Evolutionary conservation across 2,113 vertebrate species (phyloP).

Genomic region (Cyprinodon tularosa): DNA sequence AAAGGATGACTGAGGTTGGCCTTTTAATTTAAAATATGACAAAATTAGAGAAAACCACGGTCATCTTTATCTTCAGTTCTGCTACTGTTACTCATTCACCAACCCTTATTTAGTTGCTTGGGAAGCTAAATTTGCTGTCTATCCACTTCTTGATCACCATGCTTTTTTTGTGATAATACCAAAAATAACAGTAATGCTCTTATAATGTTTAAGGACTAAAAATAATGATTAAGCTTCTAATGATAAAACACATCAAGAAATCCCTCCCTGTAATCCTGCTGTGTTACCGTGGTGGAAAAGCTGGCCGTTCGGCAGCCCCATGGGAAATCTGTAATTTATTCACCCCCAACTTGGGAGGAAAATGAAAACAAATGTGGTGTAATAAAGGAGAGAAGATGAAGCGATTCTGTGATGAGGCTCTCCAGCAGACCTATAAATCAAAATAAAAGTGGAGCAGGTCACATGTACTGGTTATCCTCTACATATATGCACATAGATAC

Average conservation of each 20-base stretch:
- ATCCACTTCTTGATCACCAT: conserved; percentile 44
- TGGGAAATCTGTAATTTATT: conserved; percentile 80
- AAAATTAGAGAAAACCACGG: background rate
- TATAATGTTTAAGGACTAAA: conserved; percentile 61
- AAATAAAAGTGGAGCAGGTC: conserved; percentile 79
- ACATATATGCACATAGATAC: background rate
- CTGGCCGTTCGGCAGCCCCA: conserved; percentile 56
- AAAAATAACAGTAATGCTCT: conserved; percentile 55
- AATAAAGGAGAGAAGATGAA: conserved; percentile 82
- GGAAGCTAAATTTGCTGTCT: conserved; percentile 32
- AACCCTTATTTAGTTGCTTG: background rate
- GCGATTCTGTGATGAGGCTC: conserved; percentile 77
- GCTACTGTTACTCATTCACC: background rate
- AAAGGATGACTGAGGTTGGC: conserved; percentile 2
- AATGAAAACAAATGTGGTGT: conserved; percentile 83
- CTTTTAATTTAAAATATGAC: background rate
- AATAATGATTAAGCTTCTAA: conserved; percentile 69
- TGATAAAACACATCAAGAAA: conserved; percentile 71
- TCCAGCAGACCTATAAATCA: conserved; percentile 76
- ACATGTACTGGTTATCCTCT: conserved; percentile 26
- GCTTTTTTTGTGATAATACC: conserved; percentile 34
- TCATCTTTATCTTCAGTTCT: background rate
- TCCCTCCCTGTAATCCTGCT: conserved; percentile 64
- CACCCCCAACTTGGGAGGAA: conserved; percentile 77
- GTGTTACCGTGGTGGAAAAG: conserved; percentile 60